Base-by-base conservation (phyloP, 2,888 invertebrate species). In the Oxytorus armatus region DNA sequence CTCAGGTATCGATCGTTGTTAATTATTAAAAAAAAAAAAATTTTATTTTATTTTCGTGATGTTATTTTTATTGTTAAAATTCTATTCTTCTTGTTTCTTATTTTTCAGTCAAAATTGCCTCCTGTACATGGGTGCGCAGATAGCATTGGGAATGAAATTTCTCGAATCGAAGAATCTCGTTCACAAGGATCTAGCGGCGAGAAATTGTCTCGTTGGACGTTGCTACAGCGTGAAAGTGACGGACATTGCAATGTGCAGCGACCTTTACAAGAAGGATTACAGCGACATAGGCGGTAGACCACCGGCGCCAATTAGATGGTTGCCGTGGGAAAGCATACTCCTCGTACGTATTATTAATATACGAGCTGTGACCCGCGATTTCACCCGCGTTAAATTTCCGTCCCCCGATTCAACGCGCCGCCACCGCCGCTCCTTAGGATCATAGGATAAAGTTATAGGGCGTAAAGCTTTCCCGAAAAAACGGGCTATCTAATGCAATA, bases 61-160 rank as follows among this genome's bases (percentile, higher is more conserved):
- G 4, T 21, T 21, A 2, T 21, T 51, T 11, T 1, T 36, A 51
- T 23, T 8, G 8, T 51, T 51, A 23, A 23, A 3, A 14, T 11
- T 39, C 1, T 59, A n/a, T 29, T 7, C 16, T 42, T 33, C 4
- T 33, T 18, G 18, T 29, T 4, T 47, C 7, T n/a, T 4, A 29
- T 3, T 39, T 25, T 91, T 11, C 92, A 96, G 96, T 90, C 94
- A 94, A 90, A 95, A 94, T 83, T 95, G 94, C 89, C 92, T 96
- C 85, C 93, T 96, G 82, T 95, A 94, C 92, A 95, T 96, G 94
- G 95, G 95, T 66, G 94, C 94, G 69, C 96, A 96, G 92, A 95
- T 96, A 88, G 95, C 96, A 51, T 95, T 96, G 8, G 96, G 96
- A 51, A 96, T 96, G 95, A 95, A 95, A 90, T 96, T 96, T 90